Evolutionary conservation across 2,797 vertebrate genomes (phyloP), one percentile per base, ranked within the genome.

Genomic region (Sus cebifrons): DNA sequence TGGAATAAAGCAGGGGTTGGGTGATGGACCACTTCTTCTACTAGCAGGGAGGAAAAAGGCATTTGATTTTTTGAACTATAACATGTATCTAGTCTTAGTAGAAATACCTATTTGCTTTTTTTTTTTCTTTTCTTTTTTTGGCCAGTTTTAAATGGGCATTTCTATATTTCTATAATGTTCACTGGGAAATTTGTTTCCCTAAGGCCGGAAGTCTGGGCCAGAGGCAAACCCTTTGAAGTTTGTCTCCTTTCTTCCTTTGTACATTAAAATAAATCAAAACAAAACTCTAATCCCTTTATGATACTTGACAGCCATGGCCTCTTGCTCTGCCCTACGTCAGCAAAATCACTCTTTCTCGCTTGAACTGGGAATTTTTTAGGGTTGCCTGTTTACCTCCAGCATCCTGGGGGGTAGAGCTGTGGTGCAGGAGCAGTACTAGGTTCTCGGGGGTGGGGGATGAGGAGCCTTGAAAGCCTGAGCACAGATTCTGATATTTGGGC

Each of bases 241-340:
- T 85, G 75, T 93, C 95, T 97, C 36, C 84, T 96, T 95, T 97
- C 88, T 97, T 95, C 87, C 93, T 97, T 97, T 96, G 96, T 94
- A 97, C 91, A 67, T 97, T 96, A 97, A 96, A 95, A 97, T 96
- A 97, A 97, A 97, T 97, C 95, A 97, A 97, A 97, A 96, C 81
- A 96, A 96, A 97, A 95, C 94, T 83, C 87, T 95, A 96, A 95
- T 97, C 97, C 89, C 62, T 95, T 97, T 97, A 96, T 88, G 95
- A 89, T 96, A 95, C 84, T 95, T 96, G 96, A 97, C 94, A 98
- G n/a, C 94, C 92, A 60, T 85, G 88, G 70, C 77, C 32, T 14
- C 64, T 94, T 96, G 91, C 95, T 94, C 89, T 92, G 93, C 56
- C 70, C 92, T 70, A n/a, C 95, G 75, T 79, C 68, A 85, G 91